These are phyloP conservation scores for western clawed frog (Xenopus tropicalis) DNA, from an alignment of 2,113 vertebrate species.

Conservation along the genomic window UCB_Xtro_10.0 CM004448.2:121951501-121952000, in stretches of 20 bases:
- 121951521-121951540: too few relatives aligned
- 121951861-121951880: slow-evolving; percentile 37
- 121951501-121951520: too few relatives aligned
- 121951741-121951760: slow-evolving; percentile 43
- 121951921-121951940: slow-evolving; percentile 29
- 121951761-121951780: slow-evolving; percentile 41
- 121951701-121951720: slow-evolving; percentile 28
- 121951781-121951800: slow-evolving; percentile 42
- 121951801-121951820: slow-evolving; percentile 41
- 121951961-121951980: slow-evolving; percentile 6
- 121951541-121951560: background rate
- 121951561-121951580: slow-evolving; percentile 3
- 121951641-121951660: slow-evolving; percentile 32
- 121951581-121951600: slow-evolving; percentile 23
- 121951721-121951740: slow-evolving; percentile 36
- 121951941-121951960: slow-evolving; percentile 30
- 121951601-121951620: slow-evolving; percentile 23
- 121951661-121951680: slow-evolving; percentile 35
- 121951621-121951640: slow-evolving; percentile 39
- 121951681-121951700: slow-evolving; percentile 36
- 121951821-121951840: slow-evolving; percentile 44
- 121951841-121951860: slow-evolving; percentile 43
- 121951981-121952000: too few relatives aligned
- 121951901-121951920: slow-evolving; percentile 30
- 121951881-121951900: slow-evolving; percentile 31